Evolutionary conservation across 2,113 vertebrate species (phyloP).

Genomic region (Pelmatolapia mariae): DNA sequence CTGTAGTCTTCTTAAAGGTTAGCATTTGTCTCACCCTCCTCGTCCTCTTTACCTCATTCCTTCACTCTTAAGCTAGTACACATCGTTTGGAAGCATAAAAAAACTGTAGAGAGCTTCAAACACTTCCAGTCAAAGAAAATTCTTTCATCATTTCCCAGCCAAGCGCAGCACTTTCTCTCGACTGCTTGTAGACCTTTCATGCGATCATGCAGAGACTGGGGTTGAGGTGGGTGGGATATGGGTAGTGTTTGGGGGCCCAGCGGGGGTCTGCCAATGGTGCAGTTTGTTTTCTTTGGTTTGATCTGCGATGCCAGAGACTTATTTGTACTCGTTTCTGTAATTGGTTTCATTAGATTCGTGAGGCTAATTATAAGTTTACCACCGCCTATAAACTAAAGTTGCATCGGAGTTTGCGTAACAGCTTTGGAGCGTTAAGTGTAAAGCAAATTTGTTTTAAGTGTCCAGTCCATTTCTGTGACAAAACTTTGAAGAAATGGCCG

Average conservation of each 20-base stretch:
- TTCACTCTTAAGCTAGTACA: background rate
- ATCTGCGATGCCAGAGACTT: background rate
- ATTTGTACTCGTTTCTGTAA: background rate
- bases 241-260: background rate
- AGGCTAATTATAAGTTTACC: constrained; percentile 14
- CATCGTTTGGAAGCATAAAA: background rate
- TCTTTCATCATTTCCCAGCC: constrained; percentile 17
- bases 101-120: constrained; percentile 5
- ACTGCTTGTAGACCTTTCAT: background rate
- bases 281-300: background rate
- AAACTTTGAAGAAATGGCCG: background rate
- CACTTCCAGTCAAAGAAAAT: background rate
- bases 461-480: background rate
- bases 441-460: background rate
- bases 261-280: background rate
- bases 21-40: background rate
- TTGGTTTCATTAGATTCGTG: background rate
- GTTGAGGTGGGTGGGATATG: background rate
- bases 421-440: background rate
- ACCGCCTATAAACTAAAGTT: background rate
- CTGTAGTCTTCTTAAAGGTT: background rate
- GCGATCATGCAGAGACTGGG: background rate
- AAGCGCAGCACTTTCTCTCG: background rate
- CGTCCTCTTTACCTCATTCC: background rate
- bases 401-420: background rate